Evolutionary conservation across 1,140 invertebrate genomes (phyloP).

Genomic region (Pararge aegeria): DNA sequence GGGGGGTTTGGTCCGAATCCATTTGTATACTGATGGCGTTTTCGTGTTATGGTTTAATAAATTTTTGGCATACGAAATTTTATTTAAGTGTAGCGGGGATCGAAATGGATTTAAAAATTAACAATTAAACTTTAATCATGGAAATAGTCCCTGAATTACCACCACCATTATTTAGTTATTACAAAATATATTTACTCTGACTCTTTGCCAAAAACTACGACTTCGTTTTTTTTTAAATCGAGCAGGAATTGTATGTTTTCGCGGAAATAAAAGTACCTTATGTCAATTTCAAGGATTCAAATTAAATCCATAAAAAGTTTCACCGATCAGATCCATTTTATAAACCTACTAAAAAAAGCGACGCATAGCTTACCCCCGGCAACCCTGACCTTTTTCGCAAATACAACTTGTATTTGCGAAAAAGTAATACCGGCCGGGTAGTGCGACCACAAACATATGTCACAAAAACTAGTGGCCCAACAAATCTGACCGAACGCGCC

Average conservation of each 20-base stretch:
- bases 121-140: too few relatives aligned
- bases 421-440: neutral
- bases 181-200: too few relatives aligned
- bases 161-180: too few relatives aligned
- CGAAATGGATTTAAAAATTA: neutral
- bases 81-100: neutral
- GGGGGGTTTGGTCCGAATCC: constrained; percentile 40
- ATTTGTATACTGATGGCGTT: constrained; percentile 53
- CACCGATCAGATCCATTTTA: too few relatives aligned
- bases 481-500: constrained; percentile 31
- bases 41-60: constrained; percentile 41
- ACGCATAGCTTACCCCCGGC: neutral
- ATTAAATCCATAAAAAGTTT: too few relatives aligned
- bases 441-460: constrained; percentile 15
- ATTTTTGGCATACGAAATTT: constrained; percentile 37
- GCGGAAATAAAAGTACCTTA: too few relatives aligned
- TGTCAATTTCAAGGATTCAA: too few relatives aligned
- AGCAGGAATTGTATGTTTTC: too few relatives aligned
- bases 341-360: neutral
- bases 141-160: too few relatives aligned
- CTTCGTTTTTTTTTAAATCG: too few relatives aligned
- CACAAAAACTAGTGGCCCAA: constrained; percentile 39
- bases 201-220: too few relatives aligned
- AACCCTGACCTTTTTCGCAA: too few relatives aligned
- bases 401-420: constrained; percentile 1